Evolutionary conservation across 2,888 invertebrate species (phyloP).

Genomic region (Helicoverpa assulta): DNA sequence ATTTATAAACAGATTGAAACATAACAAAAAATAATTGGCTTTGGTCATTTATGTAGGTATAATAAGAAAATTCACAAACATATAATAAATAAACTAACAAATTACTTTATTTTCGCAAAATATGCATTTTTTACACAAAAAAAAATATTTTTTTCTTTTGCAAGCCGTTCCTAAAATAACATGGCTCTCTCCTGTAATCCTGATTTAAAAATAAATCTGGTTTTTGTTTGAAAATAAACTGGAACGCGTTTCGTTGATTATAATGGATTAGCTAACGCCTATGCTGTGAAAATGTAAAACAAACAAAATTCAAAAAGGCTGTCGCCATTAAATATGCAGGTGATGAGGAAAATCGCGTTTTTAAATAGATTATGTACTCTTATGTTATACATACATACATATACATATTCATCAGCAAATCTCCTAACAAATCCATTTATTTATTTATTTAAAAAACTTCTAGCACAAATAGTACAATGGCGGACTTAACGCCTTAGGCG

Average conservation of each 20-base stretch:
- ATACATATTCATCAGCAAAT: too few relatives aligned
- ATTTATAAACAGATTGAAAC: constrained; percentile 11
- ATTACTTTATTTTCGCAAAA: not conserved
- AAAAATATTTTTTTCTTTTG: constrained; percentile 10
- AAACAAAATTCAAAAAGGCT: constrained; percentile 13
- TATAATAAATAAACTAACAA: not conserved
- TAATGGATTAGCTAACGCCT: constrained; percentile 17
- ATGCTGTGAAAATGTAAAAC: constrained; percentile 11
- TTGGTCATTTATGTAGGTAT: too few relatives aligned
- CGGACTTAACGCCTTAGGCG: too few relatives aligned
- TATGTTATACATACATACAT: too few relatives aligned
- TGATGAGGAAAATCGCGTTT: constrained; percentile 4
- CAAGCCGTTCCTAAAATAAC: constrained; percentile 5
- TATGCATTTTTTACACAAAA: constrained; percentile 3
- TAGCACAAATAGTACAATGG: too few relatives aligned
- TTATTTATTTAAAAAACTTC: too few relatives aligned
- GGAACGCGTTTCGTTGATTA: constrained; percentile 3
- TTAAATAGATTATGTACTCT: too few relatives aligned
- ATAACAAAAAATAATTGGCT: constrained; percentile 5
- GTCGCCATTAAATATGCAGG: not conserved
- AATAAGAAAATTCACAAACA: too few relatives aligned
- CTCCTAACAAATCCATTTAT: too few relatives aligned
- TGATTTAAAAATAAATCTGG: constrained; percentile 1
- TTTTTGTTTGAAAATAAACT: constrained; percentile 4
- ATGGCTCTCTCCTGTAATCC: constrained; percentile 8